A percentile compares a stretch with the other conserved stretches of the same genome.
These are phyloP conservation scores for Actinia equina DNA, from an alignment of 64 coral and sea anemone genomes.

Conservation along the genomic window DNA sequence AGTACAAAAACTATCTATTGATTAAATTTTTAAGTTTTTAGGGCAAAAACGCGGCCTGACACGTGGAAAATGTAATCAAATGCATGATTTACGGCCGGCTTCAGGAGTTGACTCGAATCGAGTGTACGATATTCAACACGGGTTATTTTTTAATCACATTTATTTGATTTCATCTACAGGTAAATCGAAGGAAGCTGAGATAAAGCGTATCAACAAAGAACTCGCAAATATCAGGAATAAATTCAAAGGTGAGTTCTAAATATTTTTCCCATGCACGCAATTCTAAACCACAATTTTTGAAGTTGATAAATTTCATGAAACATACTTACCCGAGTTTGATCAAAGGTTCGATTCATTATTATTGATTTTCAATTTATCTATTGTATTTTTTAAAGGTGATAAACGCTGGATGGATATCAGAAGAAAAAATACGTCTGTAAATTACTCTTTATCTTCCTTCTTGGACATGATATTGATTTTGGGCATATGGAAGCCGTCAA, in stretches of 20 bases:
- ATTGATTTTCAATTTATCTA: neutral
- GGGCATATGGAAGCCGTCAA: slow-evolving; percentile 99
- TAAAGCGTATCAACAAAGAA: slow-evolving; percentile 97
- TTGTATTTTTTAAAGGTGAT: slow-evolving; percentile 61
- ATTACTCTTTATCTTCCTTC: slow-evolving; percentile 91
- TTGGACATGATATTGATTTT: slow-evolving; percentile 97
- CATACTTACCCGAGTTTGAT: neutral
- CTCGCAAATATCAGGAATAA: slow-evolving; percentile 98
- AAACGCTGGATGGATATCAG: slow-evolving; percentile 95
- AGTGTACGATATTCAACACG: neutral
- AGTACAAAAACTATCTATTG: slow-evolving; percentile 36
- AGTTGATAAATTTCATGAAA: neutral
- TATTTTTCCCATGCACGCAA: neutral
- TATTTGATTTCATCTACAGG: slow-evolving; percentile 32
- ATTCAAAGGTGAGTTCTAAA: slow-evolving; percentile 80
- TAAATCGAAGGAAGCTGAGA: slow-evolving; percentile 96
- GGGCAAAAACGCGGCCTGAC: neutral
- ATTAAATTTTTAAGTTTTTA: slow-evolving; percentile 26
- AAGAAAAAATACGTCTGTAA: slow-evolving; percentile 99
- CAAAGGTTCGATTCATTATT: neutral
- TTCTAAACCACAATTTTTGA: neutral
- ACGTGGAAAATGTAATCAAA: slow-evolving; percentile 38
- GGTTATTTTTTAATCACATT: neutral
- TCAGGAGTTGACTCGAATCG: neutral
- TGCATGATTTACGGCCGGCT: slow-evolving; percentile 37